Base-by-base conservation (phyloP, 2,113 vertebrate genomes). In the Illadopsis cleaveri region DNA sequence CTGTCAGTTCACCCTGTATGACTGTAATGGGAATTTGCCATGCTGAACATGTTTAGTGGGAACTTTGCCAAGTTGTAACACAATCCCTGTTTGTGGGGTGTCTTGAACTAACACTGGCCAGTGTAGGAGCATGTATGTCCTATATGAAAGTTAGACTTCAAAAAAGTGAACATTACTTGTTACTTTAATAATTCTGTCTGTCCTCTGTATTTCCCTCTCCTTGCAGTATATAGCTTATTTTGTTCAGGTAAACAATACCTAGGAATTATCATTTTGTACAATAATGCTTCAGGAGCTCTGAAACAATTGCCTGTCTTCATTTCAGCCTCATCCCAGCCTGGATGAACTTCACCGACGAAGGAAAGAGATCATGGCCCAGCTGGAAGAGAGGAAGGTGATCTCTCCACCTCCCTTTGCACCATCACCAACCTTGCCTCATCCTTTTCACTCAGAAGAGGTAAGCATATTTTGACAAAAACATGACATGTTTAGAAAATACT, bases 371-470 rank as follows among this genome's bases (percentile, higher is more conserved):
- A 98, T 99, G 98, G 99, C 99, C 45, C 99, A 99, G 81, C 97
- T 99, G 20, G 99, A 99, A 95, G 99, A 99, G 96, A 98, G 99
- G 90, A 99, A 99, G 86, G 99, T 99, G 66, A 99, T 99, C 96
- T 99, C 99, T 37, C 99, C 99, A 30, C 99, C 99, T 84, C 99
- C 99, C 40, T 99, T 99, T 66, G 99, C 99, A 45, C 98, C 99
- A 3, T 99, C 99, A 4, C 99, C 99, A 17, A 99, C 99, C 25
- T 98, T 99, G 90, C 92, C 99, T 86, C 99, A 99, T 90, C 35
- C 98, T 31, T 99, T 99, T 96, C 98, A 99, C 87, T 98, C 97
- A 28, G 99, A 98, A 60, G 99, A 99, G 98, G 99, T 99, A 94
- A 98, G 95, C 62, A 11, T 73, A 51, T 94, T 93, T 86, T 68